Evolutionary conservation across 2,888 invertebrate species (phyloP), one percentile per base, ranked within the genome.

Genomic region (Caenorhabditis imperialis): DNA sequence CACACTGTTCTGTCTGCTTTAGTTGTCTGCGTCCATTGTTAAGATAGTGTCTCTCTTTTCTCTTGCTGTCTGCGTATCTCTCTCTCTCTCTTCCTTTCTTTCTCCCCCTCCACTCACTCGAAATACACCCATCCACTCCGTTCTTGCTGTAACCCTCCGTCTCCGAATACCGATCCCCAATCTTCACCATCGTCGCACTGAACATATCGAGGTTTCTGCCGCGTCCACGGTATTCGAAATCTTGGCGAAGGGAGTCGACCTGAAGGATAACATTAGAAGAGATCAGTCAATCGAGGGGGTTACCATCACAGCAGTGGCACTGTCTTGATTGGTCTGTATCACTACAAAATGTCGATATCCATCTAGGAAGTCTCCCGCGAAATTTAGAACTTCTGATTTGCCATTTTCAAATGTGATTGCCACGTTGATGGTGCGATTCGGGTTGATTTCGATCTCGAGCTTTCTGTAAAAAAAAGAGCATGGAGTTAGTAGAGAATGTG

Each of bases 291-390:
- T n/a, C n/a, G n/a, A n/a, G n/a, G n/a, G n/a, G n/a, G n/a, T n/a
- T 12, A 83, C 79, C 63, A 79, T 65, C 30, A 83, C 70, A 1
- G 75, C 73, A 10, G 76, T 77, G 10, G 78, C 75, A 18, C 40
- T 37, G 3, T 63, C 53, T 35, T 51, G 61, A 37, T 60, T 67
- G 30, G 82, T 83, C 22, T 77, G 76, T 3, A 70, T 73, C n/a
- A 84, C 81, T 16, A 85, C 70, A 54, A 83, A 84, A 67, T 86
- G 85, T 2, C 84, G 72, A 50, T 74, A 80, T 7, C 83, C 85
- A 62, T 86, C 84, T 8, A 81, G 55, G 50, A 83, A 85, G 45
- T 82, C 81, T 10, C 82, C 83, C 27, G 65, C 61, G 65, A 85
- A 81, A 20, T 76, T 80, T 10, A 74, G 47, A 10, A 78, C 76